Evolutionary conservation across 2,888 invertebrate species (phyloP), one percentile per base, ranked within the genome.

Genomic region (Mythimna ferrago): DNA sequence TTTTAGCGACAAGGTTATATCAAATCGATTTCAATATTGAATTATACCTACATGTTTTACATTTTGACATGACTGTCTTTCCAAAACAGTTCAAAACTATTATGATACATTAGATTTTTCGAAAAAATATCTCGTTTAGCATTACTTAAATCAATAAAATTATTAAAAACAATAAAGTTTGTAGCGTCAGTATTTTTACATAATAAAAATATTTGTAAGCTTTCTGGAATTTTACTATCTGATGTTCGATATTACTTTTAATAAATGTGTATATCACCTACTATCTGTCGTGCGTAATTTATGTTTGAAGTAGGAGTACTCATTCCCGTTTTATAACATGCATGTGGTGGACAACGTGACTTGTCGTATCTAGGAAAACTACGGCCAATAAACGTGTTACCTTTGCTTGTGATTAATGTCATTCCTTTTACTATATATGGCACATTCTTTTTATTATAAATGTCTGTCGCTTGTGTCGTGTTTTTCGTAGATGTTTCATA

Each of bases 311-410:
- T 64, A 72, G 62, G 73, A 81, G 76, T 64, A 72, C 66, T 68
- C 74, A 81, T 68, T 83, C 81, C 83, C 83, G 78, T 86, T 88
- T 78, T 67, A 73, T 69, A 71, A 67, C 56, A 57, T 44, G 72
- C 89, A 87, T 87, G 88, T 66, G 87, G 58, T 78, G 44, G 19
- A 64, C 87, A 90, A 90, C 90, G 90, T 91, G 91, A 90, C 85
- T 78, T 53, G 64, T 67, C 68, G 61, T 69, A 66, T 68, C 60
- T 80, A 80, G 87, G 84, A 85, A 88, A 86, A 86, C 78, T 85
- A 73, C 81, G 58, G 51, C 77, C 60, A 73, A 48, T 77, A 69
- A 71, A 62, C 74, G 58, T 60, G 73, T 60, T 61, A 66, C 72
- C 75, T 79, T 76, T 81, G 60, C 60, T 57, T 21, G 35, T n/a